Evolutionary conservation across 2,797 vertebrate species (phyloP), one percentile per base, ranked within the genome.

Genomic region (Urocyon cinereoargenteus): DNA sequence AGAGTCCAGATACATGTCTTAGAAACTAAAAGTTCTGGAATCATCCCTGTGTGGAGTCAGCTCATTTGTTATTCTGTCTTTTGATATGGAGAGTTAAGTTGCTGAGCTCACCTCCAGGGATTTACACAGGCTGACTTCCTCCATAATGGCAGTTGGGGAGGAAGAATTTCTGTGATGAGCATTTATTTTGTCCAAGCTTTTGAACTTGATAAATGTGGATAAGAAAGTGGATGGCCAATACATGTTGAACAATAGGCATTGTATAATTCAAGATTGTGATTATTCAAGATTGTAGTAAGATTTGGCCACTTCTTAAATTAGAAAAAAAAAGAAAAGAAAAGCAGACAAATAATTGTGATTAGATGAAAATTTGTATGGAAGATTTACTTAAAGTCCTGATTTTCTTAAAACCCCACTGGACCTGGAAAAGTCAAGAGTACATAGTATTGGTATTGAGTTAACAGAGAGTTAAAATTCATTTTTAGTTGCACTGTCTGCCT

Each of bases 401-500:
- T 97, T 87, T 95, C 84, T 57, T 87, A 66, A 93, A 55, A 90
- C 12, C 40, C 34, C 18, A 13, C 24, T 73, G 11, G 57, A 85
- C 14, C 75, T 62, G 26, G 55, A 94, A 77, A 91, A 95, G 59
- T 81, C 11, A 31, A 49, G 53, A 22, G 3, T 34, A 64, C 49
- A 11, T 61, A 49, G 68, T 49, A 51, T 19, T 55, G 78, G 55
- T 45, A 34, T 36, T 53, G 4, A 90, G 51, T 73, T 87, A 92
- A 57, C 15, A 49, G 82, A 70, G 82, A 97, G 73, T 92, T 97
- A 92, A 93, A 96, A 89, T 89, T 75, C 36, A 66, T 96, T 95
- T 53, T 86, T 11, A 79, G 68, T 62, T 66, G 9, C 66, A 51
- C 55, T 31, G 7, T 82, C 94, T 96, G 96, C 82, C 72, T 91